Evolutionary conservation across 2,888 invertebrate genomes (phyloP), one percentile per base, ranked within the genome.

Genomic region (Ctenicera cuprea): DNA sequence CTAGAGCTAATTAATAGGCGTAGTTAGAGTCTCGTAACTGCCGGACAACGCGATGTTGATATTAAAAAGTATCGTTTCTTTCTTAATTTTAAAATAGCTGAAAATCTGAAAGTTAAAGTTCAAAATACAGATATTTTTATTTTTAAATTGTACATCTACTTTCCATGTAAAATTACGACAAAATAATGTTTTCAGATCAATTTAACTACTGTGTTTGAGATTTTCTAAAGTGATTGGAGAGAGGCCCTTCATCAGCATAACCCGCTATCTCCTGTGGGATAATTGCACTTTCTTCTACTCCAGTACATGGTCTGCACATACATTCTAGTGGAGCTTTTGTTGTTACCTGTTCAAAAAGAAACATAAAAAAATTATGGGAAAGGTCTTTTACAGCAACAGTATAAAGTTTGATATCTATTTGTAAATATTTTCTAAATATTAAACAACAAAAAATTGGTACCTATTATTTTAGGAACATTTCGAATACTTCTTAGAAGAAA

Each of bases 271-370:
- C 97, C 88, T 97, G 96, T 1, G 97, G 96, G 75, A 97, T 90
- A 52, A 97, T 93, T 1, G 95, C 91, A 81, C 93, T 94, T 87
- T 97, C 96, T 84, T 97, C 96, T 5, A 97, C 92, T 12, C 93
- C 93, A 0, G 95, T 95, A 86, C 97, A 97, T 0, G 97, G 97
- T 38, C 97, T 92, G 83, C 97, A 97, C 96, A 97, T 97, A 83
- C 97, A 97, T 85, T 96, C 96, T 65, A 96, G 86, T 0, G 97
- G 97, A 12, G 97, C 97, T 86, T 96, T 95, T 4, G 97, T 97
- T n/a, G 94, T 91, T 1, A 97, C 94, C 95, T 95, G 82, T 64
- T 88, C 84, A 78, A 77, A 74, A 75, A 50, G 16, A 30, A 38
- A 38, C 9, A 33, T 2, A 3, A 3, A 26, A 26, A 9, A 14